These are phyloP conservation scores for Rana temporaria DNA, from an alignment of 2,113 vertebrate genomes.

Conservation along the genomic window DNA sequence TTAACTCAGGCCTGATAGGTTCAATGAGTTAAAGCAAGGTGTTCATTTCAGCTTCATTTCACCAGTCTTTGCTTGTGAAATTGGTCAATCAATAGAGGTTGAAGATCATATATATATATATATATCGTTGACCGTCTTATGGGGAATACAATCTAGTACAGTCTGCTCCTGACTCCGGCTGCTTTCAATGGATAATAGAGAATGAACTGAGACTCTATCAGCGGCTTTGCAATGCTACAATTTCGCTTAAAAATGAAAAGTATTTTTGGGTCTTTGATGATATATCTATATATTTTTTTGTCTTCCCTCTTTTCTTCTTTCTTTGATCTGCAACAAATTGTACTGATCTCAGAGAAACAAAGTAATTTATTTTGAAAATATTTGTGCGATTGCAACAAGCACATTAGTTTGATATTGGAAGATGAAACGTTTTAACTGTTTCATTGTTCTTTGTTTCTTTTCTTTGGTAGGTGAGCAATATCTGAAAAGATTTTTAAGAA, in stretches of 20 bases:
- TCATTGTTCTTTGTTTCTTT: not conserved
- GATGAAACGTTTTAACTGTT: slow-evolving; percentile 45
- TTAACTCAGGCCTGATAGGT: slow-evolving; percentile 98
- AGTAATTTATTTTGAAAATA: slow-evolving; percentile 88
- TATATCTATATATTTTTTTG: slow-evolving; percentile 72
- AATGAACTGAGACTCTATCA: slow-evolving; percentile 82
- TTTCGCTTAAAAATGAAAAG: slow-evolving; percentile 85
- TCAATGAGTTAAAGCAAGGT: slow-evolving; percentile 98
- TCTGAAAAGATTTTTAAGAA: too few relatives aligned
- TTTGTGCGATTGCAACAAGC: slow-evolving; percentile 76
- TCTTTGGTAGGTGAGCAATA: not conserved
- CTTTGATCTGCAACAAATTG: slow-evolving; percentile 72
- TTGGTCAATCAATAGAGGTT: slow-evolving; percentile 97
- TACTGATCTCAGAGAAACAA: slow-evolving; percentile 79
- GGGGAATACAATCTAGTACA: slow-evolving; percentile 81
- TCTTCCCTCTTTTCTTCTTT: slow-evolving; percentile 61
- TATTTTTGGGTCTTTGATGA: slow-evolving; percentile 86
- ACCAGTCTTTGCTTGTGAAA: slow-evolving; percentile 91
- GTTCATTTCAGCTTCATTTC: slow-evolving; percentile 96
- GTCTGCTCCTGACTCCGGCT: slow-evolving; percentile 76
- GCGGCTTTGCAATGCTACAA: slow-evolving; percentile 79
- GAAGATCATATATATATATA: slow-evolving; percentile 84
- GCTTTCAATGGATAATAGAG: slow-evolving; percentile 78
- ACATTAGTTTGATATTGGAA: slow-evolving; percentile 15
- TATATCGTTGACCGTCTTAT: slow-evolving; percentile 80